Percentiles rank a stretch among this genome's conserved stretches.
Conservation (phyloP, 2,797 vertebrate genomes). For the Pseudopleuronectes americanus region DNA sequence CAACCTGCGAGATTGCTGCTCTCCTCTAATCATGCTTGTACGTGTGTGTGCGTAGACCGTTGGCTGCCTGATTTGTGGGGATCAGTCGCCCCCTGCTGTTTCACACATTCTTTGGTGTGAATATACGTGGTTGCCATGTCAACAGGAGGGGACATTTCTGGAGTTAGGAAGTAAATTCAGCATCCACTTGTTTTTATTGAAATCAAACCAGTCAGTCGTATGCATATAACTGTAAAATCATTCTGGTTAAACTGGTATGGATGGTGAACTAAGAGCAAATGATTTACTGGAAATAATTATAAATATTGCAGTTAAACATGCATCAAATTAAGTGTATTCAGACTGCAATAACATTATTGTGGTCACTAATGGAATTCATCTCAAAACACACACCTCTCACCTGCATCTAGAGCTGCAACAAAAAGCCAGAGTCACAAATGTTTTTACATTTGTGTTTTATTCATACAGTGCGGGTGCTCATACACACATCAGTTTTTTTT, state of each 20-base stretch:
- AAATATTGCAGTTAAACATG: not conserved
- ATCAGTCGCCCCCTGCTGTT: constrained; percentile 83
- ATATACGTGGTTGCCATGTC: constrained; percentile 63
- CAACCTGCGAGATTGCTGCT: constrained; percentile 71
- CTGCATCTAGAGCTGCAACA: no score
- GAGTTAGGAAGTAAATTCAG: constrained; percentile 58
- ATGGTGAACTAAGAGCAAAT: constrained; percentile 12
- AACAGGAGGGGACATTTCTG: constrained; percentile 52
- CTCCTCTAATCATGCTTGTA: constrained; percentile 11
- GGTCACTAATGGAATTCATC: no score
- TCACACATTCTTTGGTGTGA: constrained; percentile 36
- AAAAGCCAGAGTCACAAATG: constrained; percentile 4
- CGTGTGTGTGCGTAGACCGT: constrained; percentile 8
- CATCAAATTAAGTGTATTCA: not conserved
- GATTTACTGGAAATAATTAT: constrained; percentile 18
- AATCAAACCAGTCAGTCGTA: constrained; percentile 22
- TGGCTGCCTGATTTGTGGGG: constrained; percentile 58
- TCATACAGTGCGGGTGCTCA: constrained; percentile 79
- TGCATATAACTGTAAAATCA: constrained; percentile 10
- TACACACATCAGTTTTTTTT: constrained; percentile 71
- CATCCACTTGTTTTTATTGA: constrained; percentile 51
- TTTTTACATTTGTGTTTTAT: constrained; percentile 76
- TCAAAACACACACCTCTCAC: no score
- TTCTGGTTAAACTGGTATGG: not conserved
- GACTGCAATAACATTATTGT: no score